These are phyloP conservation scores for Coluber constrictor DNA, from an alignment of 2,797 vertebrate genomes.

Conservation along the genomic window DNA sequence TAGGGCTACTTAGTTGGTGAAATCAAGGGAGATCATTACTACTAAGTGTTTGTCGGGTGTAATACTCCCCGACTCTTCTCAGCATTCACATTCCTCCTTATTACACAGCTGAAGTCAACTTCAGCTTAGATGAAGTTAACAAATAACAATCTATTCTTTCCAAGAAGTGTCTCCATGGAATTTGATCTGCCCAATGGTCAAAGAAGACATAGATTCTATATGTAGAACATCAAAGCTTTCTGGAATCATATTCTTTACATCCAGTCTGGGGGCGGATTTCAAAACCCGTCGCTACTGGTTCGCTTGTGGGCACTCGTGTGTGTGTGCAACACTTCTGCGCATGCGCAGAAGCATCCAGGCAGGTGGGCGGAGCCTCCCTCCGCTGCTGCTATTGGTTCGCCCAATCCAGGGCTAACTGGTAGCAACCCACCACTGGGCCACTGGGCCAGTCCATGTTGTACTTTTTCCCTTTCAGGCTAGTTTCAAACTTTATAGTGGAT, in stretches of 20 bases:
- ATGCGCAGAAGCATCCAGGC: too few relatives aligned
- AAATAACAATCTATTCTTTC: conserved; percentile 19
- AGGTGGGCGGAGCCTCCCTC: too few relatives aligned
- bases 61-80: conserved; percentile 19
- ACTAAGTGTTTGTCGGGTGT: conserved; percentile 53
- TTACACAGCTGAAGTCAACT: not conserved
- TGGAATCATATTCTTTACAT: not conserved
- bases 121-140: not conserved
- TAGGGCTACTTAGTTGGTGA: conserved; percentile 37
- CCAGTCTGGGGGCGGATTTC: not conserved
- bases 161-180: conserved; percentile 24
- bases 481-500: not conserved
- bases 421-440: not conserved
- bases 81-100: conserved; percentile 35
- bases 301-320: too few relatives aligned
- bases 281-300: too few relatives aligned
- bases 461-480: not conserved
- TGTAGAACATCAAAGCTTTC: not conserved
- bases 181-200: not conserved
- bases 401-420: too few relatives aligned
- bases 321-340: too few relatives aligned
- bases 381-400: too few relatives aligned
- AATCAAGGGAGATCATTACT: conserved; percentile 49
- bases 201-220: not conserved
- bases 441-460: not conserved